These are phyloP conservation scores for Stenichneumon culpator DNA, from an alignment of 2,888 invertebrate genomes.

Conservation along the genomic window DNA sequence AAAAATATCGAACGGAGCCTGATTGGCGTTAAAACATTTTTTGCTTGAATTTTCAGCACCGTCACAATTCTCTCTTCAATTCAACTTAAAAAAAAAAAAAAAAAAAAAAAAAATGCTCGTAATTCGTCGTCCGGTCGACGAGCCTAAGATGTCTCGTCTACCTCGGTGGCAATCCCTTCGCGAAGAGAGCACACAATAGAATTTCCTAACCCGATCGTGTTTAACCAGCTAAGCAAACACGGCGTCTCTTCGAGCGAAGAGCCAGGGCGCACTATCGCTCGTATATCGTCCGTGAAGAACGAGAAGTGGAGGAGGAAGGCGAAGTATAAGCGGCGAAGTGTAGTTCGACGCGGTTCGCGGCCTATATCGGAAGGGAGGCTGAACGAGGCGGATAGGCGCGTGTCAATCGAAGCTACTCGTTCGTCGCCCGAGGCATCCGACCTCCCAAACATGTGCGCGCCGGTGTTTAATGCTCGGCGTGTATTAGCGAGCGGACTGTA, in stretches of 20 bases:
- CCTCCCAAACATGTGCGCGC: constrained; percentile 1
- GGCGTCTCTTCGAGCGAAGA: neutral
- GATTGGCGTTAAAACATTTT: neutral
- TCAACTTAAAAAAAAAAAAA: too few relatives aligned
- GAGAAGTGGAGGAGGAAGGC: neutral
- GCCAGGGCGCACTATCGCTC: neutral
- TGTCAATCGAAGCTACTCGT: constrained; percentile 48
- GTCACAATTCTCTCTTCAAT: neutral
- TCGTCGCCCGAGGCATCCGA: neutral
- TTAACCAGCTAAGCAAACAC: constrained; percentile 71
- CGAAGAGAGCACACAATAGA: constrained; percentile 37
- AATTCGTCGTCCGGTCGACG: neutral
- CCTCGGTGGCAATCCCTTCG: constrained; percentile 37
- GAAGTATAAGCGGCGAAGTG: constrained; percentile 1
- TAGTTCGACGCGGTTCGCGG: constrained; percentile 3
- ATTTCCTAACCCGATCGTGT: constrained; percentile 62
- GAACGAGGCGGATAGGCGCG: constrained; percentile 40
- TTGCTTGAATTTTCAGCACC: constrained; percentile 11
- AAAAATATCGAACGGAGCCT: neutral
- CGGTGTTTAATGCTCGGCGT: neutral
- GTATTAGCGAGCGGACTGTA: neutral
- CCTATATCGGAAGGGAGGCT: constrained; percentile 25
- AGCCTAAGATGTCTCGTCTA: neutral
- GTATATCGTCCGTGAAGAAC: neutral
- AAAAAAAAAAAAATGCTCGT: neutral